Conservation (phyloP, 2,113 vertebrate species). For the Tympanuchus pallidicinctus region DNA sequence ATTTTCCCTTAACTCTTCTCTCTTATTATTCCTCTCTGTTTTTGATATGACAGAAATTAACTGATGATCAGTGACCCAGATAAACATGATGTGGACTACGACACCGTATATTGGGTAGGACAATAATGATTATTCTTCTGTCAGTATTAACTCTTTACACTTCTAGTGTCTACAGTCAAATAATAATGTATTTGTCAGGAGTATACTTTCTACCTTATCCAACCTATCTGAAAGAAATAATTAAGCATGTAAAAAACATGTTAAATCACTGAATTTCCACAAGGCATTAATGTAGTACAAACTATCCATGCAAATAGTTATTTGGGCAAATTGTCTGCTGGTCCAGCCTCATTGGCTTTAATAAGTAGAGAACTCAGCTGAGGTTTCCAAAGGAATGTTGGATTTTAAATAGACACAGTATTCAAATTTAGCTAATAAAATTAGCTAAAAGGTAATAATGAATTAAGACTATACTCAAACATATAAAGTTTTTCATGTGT, state of each 20-base stretch:
- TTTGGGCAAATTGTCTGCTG: conserved; percentile 33
- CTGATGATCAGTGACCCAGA: neutral
- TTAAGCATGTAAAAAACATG: neutral
- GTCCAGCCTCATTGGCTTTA: conserved; percentile 40
- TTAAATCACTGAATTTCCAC: conserved; percentile 16
- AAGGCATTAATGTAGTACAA: neutral
- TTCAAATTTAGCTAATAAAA: conserved; percentile 1
- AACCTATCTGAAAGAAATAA: neutral
- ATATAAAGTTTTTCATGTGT: neutral
- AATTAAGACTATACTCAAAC: neutral
- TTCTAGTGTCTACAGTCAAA: neutral
- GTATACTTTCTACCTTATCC: neutral
- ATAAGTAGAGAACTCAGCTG: conserved; percentile 31
- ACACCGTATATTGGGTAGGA: neutral
- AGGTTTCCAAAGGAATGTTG: neutral
- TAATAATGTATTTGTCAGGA: neutral
- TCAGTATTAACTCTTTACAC: neutral
- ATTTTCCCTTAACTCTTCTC: neutral
- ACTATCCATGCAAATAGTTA: conserved; percentile 22
- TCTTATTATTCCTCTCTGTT: neutral
- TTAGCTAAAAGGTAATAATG: neutral
- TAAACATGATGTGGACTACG: neutral
- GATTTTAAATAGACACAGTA: neutral
- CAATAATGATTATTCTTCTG: neutral
- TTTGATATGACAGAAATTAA: neutral